These are phyloP conservation scores for Chloropsis cyanopogon DNA, from an alignment of 2,113 vertebrate genomes.

Conservation along the genomic window DNA sequence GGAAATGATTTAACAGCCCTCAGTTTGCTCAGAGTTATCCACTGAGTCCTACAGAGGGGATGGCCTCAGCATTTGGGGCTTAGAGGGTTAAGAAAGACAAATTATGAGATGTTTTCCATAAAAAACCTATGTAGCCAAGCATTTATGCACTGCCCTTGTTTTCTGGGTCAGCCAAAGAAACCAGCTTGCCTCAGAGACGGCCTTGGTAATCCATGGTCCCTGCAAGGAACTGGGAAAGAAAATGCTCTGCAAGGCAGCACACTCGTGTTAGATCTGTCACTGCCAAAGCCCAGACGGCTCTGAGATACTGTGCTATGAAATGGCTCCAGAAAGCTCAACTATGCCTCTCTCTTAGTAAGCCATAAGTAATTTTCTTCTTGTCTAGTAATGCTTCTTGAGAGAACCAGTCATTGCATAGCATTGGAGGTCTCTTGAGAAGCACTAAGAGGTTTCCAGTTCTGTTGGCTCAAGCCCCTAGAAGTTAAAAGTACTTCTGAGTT, in stretches of 20 bases:
- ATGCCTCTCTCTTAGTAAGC: background rate
- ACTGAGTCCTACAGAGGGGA: background rate
- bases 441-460: background rate
- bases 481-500: background rate
- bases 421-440: background rate
- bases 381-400: background rate
- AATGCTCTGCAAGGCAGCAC: background rate
- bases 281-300: background rate
- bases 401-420: background rate
- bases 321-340: background rate
- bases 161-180: background rate
- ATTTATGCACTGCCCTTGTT: background rate
- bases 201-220: background rate
- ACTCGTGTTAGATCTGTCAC: background rate
- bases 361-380: background rate
- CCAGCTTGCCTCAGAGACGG: background rate
- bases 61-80: background rate
- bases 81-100: background rate
- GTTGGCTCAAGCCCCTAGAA: background rate
- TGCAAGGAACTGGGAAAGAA: background rate
- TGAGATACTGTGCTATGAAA: background rate
- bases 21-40: background rate
- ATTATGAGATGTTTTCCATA: background rate
- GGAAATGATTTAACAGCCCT: background rate
- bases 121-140: background rate